Evolutionary conservation across 1,140 invertebrate species (phyloP).

Genomic region (Drosophila suzukii): DNA sequence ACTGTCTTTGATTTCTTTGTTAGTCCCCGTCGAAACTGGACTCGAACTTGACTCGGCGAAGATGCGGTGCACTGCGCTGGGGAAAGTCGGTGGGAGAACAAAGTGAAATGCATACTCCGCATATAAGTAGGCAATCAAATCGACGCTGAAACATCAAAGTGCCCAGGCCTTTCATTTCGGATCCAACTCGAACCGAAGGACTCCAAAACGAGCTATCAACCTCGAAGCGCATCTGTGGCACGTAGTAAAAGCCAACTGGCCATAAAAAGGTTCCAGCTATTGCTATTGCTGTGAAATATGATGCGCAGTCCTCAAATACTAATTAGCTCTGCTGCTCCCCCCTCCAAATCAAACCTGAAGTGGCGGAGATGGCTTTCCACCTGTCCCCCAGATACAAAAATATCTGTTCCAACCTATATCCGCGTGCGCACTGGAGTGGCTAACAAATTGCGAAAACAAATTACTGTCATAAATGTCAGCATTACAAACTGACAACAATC

Average conservation of each 20-base stretch:
- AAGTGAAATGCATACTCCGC: slow-evolving; percentile 70
- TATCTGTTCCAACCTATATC: slow-evolving; percentile 25
- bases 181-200: slow-evolving; percentile 51
- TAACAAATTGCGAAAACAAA: slow-evolving; percentile 80
- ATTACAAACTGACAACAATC: slow-evolving; percentile 80
- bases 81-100: slow-evolving; percentile 66
- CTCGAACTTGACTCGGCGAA: slow-evolving; percentile 25
- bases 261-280: slow-evolving; percentile 70
- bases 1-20: slow-evolving; percentile 82
- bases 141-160: slow-evolving; percentile 71
- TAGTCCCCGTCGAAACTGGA: slow-evolving; percentile 46
- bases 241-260: slow-evolving; percentile 72
- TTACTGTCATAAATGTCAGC: slow-evolving; percentile 81
- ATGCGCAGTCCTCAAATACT: slow-evolving; percentile 60
- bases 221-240: slow-evolving; percentile 57
- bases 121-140: slow-evolving; percentile 55
- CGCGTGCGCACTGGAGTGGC: slow-evolving; percentile 35
- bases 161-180: slow-evolving; percentile 67
- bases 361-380: slow-evolving; percentile 21
- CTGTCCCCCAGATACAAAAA: slow-evolving; percentile 7
- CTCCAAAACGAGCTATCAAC: slow-evolving; percentile 73
- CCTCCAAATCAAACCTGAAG: slow-evolving; percentile 42
- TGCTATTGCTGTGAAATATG: slow-evolving; percentile 80
- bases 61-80: slow-evolving; percentile 12
- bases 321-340: slow-evolving; percentile 59